Conservation (phyloP, 2,113 vertebrate genomes). For the Holacanthus passer region DNA sequence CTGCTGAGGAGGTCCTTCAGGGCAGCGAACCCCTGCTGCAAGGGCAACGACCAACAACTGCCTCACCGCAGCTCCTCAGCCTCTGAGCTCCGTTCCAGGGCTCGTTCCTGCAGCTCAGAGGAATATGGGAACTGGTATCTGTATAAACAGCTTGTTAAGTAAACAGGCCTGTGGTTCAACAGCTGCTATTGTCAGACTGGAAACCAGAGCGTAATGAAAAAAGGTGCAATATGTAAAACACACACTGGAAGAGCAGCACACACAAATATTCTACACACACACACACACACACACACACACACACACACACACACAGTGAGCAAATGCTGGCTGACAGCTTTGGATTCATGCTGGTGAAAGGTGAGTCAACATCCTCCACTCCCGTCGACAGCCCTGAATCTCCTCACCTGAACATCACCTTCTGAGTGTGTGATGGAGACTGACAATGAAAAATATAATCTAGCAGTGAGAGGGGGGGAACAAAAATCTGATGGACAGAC, state of each 20-base stretch:
- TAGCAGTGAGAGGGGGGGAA: background rate
- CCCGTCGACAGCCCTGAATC: constrained; percentile 40
- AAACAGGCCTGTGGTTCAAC: constrained; percentile 53
- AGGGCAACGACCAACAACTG: constrained; percentile 7
- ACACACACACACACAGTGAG: constrained; percentile 14
- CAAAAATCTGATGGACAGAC: too few relatives aligned
- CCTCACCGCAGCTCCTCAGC: constrained; percentile 5
- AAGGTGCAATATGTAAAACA: constrained; percentile 25
- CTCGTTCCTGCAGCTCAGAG: constrained; percentile 38
- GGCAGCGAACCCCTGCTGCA: background rate
- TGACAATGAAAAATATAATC: constrained; percentile 16
- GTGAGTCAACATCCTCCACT: constrained; percentile 55
- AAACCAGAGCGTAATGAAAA: constrained; percentile 24
- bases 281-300: constrained; percentile 20
- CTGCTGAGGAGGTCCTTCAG: background rate
- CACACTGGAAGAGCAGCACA: background rate
- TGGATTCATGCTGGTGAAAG: constrained; percentile 41
- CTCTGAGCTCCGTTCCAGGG: constrained; percentile 3
- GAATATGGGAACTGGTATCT: constrained; percentile 47
- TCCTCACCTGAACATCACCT: constrained; percentile 35
- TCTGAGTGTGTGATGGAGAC: background rate
- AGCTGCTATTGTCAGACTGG: constrained; percentile 50
- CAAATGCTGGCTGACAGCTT: constrained; percentile 60
- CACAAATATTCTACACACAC: background rate
- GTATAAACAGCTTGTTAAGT: constrained; percentile 63